Conservation (phyloP, 2,113 vertebrate species). For the Oreochromis spilurus region DNA sequence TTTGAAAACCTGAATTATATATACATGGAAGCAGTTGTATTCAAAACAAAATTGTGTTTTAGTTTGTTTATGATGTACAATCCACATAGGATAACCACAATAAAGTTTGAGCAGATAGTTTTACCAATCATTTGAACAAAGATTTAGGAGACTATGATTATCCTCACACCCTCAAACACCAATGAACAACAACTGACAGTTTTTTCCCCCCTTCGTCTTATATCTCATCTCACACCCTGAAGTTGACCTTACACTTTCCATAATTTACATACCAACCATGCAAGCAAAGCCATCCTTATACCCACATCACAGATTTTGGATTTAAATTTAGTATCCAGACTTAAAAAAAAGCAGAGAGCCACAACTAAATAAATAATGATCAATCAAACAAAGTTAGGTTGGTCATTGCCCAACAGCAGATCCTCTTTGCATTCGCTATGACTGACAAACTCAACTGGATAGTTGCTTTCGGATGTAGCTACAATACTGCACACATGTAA, state of each 20-base stretch:
- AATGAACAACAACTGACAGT: not conserved
- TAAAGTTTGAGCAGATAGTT: not conserved
- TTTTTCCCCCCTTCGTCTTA: not conserved
- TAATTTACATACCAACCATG: not conserved
- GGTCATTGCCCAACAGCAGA: not conserved
- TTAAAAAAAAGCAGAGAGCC: not conserved
- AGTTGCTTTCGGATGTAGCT: accelerated
- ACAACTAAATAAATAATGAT: not conserved
- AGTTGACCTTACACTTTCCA: not conserved
- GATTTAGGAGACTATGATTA: not conserved
- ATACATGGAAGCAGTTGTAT: not conserved
- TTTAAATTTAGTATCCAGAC: not conserved
- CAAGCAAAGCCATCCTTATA: accelerated
- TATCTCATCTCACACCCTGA: not conserved
- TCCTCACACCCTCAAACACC: accelerated
- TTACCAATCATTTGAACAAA: accelerated
- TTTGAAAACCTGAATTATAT: not conserved
- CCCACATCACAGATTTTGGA: not conserved
- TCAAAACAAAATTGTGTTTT: not conserved
- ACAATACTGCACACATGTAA: not conserved
- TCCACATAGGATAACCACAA: not conserved
- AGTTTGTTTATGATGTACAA: accelerated
- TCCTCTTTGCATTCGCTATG: accelerated
- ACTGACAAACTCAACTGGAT: accelerated
- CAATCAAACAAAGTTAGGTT: not conserved